Evolutionary conservation across 2,888 invertebrate genomes (phyloP).

Genomic region (Anarsia innoxiella): DNA sequence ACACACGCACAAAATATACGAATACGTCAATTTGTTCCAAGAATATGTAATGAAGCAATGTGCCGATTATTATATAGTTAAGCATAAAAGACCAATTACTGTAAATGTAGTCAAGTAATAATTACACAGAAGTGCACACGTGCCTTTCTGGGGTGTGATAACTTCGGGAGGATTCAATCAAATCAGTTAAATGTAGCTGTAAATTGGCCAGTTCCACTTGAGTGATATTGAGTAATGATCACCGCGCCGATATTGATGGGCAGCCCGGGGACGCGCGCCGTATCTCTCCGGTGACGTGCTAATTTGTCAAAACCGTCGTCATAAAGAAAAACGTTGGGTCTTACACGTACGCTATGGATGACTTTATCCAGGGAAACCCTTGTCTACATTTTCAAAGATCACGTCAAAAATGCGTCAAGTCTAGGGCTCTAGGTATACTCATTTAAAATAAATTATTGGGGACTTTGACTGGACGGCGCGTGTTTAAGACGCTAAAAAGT

Average conservation of each 20-base stretch:
- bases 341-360: slow-evolving; percentile 26
- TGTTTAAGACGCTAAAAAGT: no score
- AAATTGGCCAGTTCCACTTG: slow-evolving; percentile 71
- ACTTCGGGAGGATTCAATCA: slow-evolving; percentile 63
- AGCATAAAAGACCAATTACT: background rate
- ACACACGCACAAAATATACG: no score
- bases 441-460: background rate
- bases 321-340: slow-evolving; percentile 52
- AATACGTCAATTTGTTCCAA: no score
- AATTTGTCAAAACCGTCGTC: slow-evolving; percentile 64
- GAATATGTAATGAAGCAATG: no score
- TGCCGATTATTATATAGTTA: no score
- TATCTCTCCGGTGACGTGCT: slow-evolving; percentile 53
- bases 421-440: no score
- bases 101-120: background rate
- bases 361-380: slow-evolving; percentile 6
- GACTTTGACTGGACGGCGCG: background rate
- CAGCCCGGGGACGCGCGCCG: slow-evolving; percentile 37
- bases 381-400: no score
- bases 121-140: slow-evolving; percentile 19
- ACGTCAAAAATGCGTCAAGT: no score
- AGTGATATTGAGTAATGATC: slow-evolving; percentile 68
- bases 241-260: slow-evolving; percentile 62
- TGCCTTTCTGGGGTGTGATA: slow-evolving; percentile 38
- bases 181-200: slow-evolving; percentile 72